Conservation (phyloP, 2,888 invertebrate genomes). For the Serripes groenlandicus region DNA sequence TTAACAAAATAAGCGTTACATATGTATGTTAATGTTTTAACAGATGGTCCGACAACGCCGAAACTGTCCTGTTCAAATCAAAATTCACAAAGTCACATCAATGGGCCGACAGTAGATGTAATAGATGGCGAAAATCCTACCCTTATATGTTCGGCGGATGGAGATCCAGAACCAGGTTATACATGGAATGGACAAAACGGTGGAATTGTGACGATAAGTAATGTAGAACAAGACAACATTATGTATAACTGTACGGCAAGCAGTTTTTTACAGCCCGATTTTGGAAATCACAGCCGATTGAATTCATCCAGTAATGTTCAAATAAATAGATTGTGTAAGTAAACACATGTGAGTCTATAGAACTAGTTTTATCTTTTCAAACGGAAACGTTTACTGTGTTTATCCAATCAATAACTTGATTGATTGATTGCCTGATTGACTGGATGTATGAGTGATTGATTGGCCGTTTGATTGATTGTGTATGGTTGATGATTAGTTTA, state of each 20-base stretch:
- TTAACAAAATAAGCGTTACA: no score
- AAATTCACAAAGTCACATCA: background rate
- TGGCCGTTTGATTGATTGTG: no score
- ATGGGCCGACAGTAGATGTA: background rate
- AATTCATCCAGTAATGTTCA: background rate
- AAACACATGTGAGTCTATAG: no score
- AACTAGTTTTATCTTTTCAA: no score
- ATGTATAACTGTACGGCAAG: background rate
- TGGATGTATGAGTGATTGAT: no score
- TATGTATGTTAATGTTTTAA: no score
- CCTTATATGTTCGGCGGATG: background rate
- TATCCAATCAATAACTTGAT: no score
- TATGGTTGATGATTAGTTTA: no score
- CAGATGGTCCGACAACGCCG: background rate
- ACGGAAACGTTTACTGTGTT: no score
- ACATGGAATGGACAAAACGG: background rate
- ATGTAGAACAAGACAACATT: background rate
- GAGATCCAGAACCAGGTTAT: background rate
- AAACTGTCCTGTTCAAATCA: background rate
- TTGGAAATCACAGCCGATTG: background rate
- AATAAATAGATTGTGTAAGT: background rate
- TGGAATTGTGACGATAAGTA: background rate
- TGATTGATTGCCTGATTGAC: no score
- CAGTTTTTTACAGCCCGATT: background rate
- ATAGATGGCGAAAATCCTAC: background rate